phyloP scores from a whole-genome alignment of 2,888 invertebrate species.

The Eupeodes luniger region DNA sequence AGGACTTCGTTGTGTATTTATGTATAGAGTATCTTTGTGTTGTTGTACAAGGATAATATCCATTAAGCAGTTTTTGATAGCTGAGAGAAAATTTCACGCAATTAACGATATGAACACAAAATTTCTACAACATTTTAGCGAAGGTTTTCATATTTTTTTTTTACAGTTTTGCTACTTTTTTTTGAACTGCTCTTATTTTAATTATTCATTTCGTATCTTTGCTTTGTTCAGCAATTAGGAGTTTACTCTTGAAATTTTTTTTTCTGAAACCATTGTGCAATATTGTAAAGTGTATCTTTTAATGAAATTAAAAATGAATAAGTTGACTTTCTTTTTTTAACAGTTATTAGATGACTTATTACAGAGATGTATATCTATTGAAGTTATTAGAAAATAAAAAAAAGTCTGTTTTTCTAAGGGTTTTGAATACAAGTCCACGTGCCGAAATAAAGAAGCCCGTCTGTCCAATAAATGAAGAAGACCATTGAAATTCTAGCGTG shows the following conservation, averaged over 20 bases:
- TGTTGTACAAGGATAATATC: slow-evolving; percentile 70
- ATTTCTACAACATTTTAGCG: slow-evolving; percentile 54
- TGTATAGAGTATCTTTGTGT: slow-evolving; percentile 46
- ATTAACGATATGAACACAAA: slow-evolving; percentile 68
- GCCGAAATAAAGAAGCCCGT: too few relatives aligned
- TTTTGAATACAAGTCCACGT: too few relatives aligned
- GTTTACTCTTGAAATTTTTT: neutral
- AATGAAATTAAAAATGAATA: slow-evolving; percentile 29
- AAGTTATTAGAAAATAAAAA: too few relatives aligned
- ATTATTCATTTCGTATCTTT: slow-evolving; percentile 54
- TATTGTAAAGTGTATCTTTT: slow-evolving; percentile 11
- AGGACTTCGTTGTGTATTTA: slow-evolving; percentile 27
- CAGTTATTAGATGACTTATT: neutral
- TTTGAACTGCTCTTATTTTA: slow-evolving; percentile 46
- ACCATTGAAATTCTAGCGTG: too few relatives aligned
- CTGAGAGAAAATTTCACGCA: slow-evolving; percentile 60
- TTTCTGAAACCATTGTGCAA: neutral
- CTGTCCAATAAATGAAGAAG: too few relatives aligned
- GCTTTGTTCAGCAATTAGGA: slow-evolving; percentile 66
- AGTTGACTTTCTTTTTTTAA: neutral
- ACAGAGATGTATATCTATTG: neutral
- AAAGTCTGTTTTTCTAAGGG: too few relatives aligned
- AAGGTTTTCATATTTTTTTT: slow-evolving; percentile 9
- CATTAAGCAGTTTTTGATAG: slow-evolving; percentile 73
- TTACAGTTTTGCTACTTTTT: slow-evolving; percentile 19